A percentile compares a stretch with the other conserved stretches of the same genome.
phyloP scores from a whole-genome alignment of 2,797 vertebrate genomes.

The Enteromius fasciolatus region DNA sequence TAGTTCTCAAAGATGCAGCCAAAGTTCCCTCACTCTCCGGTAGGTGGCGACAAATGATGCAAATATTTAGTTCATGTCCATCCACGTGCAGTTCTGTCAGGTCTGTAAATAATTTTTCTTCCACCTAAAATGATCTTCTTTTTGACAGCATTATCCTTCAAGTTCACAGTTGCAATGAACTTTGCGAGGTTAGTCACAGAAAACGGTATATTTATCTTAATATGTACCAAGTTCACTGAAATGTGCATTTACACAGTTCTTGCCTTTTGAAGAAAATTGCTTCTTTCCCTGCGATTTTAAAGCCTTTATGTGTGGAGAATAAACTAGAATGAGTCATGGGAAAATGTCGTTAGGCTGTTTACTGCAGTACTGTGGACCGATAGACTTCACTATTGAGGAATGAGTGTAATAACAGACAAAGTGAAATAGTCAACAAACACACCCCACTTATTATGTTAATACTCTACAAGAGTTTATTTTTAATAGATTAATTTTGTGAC shows the following conservation, averaged over 20 bases:
- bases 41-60: constrained; percentile 47
- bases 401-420: constrained; percentile 19
- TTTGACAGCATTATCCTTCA: not conserved
- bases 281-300: not conserved
- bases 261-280: not conserved
- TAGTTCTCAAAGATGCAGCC: not conserved
- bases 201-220: not conserved
- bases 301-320: constrained; percentile 1
- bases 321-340: constrained; percentile 25
- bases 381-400: constrained; percentile 15
- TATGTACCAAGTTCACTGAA: not conserved
- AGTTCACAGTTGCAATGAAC: not conserved
- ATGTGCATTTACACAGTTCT: not conserved
- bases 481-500: not conserved
- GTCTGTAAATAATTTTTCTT: not conserved
- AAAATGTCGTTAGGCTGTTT: constrained; percentile 23
- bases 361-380: not conserved
- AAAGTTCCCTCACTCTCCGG: not conserved
- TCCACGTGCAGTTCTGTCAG: constrained; percentile 27
- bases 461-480: not conserved
- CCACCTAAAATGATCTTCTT: not conserved
- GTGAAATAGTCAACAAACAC: constrained; percentile 11
- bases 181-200: not conserved
- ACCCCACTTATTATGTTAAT: constrained; percentile 4
- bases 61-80: not conserved